Evolutionary conservation across 2,888 invertebrate genomes (phyloP), one percentile per base, ranked within the genome.

Genomic region (Oscheius sp.): DNA sequence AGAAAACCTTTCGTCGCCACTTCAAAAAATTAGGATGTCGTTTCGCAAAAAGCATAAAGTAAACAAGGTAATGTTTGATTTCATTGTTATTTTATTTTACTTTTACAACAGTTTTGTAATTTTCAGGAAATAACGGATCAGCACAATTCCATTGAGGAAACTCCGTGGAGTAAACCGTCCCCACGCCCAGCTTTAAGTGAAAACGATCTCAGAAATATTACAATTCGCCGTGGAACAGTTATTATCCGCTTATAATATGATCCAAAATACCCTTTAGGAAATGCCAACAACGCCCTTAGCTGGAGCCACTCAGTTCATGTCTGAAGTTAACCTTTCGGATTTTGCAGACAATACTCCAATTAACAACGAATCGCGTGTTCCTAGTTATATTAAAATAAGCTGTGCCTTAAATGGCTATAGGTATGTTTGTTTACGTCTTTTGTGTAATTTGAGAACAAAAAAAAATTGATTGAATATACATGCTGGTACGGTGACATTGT

Each of bases 381-480:
- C 76, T 46, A 66, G 66, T 55, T 76, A 76, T 49, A 45, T 76
- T 1, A 66, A 73, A 27, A 71, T 76, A 35, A 74, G 71, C 66
- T 71, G 72, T 21, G 41, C 76, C 12, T 70, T 76, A 61, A 74
- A 74, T 55, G 76, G 76, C 56, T 76, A 76, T 18, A 59, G 70
- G 58, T 70, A 9, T 7, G 46, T 9, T 41, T 18, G n/a, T n/a
- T 64, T 25, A 35, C 3, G 9, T 6, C 35, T 35, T 35, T 49
- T 49, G 13, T 12, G 9, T 45, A 12, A 16, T 45, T 45, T 45
- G 9, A 12, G 9, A 16, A 45, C 45, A 45, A 45, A 45, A 45
- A 45, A 45, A 45, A 45, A 45, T 45, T 16, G 16, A 45, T 45
- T 12, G 45, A 45, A 9, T 16, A 12, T 45, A 12, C 16, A n/a